phyloP scores from a whole-genome alignment of 2,797 vertebrate genomes.

The Sternarchorhynchus goeldii region DNA sequence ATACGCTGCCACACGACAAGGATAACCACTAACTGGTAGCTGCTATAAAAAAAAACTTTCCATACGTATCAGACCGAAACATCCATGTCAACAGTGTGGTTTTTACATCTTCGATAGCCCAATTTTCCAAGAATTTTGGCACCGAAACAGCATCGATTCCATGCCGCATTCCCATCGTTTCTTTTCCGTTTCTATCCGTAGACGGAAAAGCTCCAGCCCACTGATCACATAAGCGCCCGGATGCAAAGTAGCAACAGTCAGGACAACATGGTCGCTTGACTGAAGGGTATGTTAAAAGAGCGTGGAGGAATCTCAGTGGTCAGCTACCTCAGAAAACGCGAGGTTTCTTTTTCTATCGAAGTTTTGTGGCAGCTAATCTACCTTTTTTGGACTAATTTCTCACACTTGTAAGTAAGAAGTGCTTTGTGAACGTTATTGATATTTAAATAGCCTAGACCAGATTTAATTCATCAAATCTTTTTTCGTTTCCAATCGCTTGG shows the following conservation, averaged over 20 bases:
- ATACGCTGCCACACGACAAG: too few relatives aligned
- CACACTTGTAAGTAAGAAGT: slow-evolving; percentile 37
- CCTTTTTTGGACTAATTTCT: slow-evolving; percentile 4
- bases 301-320: slow-evolving; percentile 55
- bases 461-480: too few relatives aligned
- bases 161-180: background rate
- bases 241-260: slow-evolving; percentile 44
- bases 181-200: slow-evolving; percentile 7
- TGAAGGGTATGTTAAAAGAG: slow-evolving; percentile 2
- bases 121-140: too few relatives aligned
- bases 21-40: too few relatives aligned
- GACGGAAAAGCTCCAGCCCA: slow-evolving; percentile 42
- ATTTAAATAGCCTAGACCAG: slow-evolving; percentile 14
- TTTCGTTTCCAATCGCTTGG: too few relatives aligned
- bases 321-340: background rate
- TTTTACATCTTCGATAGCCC: too few relatives aligned
- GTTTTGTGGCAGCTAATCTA: background rate
- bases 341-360: background rate
- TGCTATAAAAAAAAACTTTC: too few relatives aligned
- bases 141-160: background rate
- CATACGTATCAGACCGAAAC: too few relatives aligned
- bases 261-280: slow-evolving; percentile 60
- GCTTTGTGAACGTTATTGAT: background rate
- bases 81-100: too few relatives aligned
- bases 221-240: slow-evolving; percentile 52